Evolutionary conservation across 2,113 vertebrate species (phyloP).

Genomic region (Arvicanthis niloticus): DNA sequence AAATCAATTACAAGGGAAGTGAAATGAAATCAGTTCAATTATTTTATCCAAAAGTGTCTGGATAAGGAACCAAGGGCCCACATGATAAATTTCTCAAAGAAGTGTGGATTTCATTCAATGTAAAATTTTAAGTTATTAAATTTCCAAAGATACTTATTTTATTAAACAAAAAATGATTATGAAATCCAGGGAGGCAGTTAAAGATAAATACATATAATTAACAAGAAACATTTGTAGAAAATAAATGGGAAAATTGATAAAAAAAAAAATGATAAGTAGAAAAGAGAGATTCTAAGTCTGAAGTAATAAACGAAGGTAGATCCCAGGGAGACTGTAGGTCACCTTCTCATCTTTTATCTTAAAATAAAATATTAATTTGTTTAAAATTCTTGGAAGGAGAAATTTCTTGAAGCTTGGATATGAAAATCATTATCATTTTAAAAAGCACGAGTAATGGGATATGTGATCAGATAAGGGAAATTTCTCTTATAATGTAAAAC

Average conservation of each 20-base stretch:
- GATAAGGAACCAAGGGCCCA: background rate
- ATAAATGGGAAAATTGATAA: background rate
- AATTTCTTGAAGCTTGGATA: background rate
- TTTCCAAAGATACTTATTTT: constrained; percentile 15
- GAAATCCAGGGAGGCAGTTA: background rate
- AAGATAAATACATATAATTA: constrained; percentile 27
- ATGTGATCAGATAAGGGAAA: constrained; percentile 23
- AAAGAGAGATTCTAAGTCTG: background rate
- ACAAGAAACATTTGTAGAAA: background rate
- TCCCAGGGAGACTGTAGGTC: background rate
- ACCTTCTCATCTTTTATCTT: background rate
- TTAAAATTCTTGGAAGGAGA: constrained; percentile 48
- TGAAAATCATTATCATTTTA: constrained; percentile 10
- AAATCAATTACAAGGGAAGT: constrained; percentile 46
- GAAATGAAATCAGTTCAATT: constrained; percentile 43
- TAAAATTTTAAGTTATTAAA: constrained; percentile 6
- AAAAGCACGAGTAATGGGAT: background rate
- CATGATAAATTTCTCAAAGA: constrained; percentile 32
- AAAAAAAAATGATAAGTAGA: background rate
- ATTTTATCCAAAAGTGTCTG: background rate
- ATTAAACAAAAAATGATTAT: background rate
- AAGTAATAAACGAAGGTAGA: background rate
- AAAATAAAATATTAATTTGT: constrained; percentile 28
- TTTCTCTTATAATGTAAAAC: constrained; percentile 5
- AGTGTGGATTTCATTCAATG: background rate